Evolutionary conservation across 2,113 vertebrate genomes (phyloP), one percentile per base, ranked within the genome.

Genomic region (Erinaceus europaeus): DNA sequence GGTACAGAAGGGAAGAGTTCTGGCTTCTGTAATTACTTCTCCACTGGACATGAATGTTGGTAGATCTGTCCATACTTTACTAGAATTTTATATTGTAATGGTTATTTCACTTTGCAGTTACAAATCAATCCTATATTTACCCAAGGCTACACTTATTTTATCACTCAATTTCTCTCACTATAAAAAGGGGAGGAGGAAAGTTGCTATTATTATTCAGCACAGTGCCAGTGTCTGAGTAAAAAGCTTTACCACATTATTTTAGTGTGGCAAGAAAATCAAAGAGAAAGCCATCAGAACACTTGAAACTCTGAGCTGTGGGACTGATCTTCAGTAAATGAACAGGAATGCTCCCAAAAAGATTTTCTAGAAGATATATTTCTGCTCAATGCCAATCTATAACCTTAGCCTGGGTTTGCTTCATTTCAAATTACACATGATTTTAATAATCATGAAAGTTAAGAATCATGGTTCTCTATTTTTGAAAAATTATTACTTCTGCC

Each of bases 31-130:
- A n/a, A n/a, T n/a, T n/a, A n/a, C n/a, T n/a, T n/a, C n/a, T n/a
- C n/a, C n/a, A n/a, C n/a, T n/a, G n/a, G n/a, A n/a, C n/a, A n/a
- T n/a, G n/a, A n/a, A n/a, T n/a, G n/a, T n/a, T n/a, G n/a, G n/a
- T n/a, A n/a, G n/a, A n/a, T n/a, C n/a, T n/a, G n/a, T n/a, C n/a
- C n/a, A n/a, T 34, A 69, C 1, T 11, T 86, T 62, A 40, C 15
- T 82, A 25, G 20, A 7, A 32, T 85, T 81, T 82, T 71, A 75
- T 67, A 46, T 79, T 68, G 15, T 84, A 86, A 84, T 74, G n/a
- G n/a, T 84, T 9, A 61, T 1, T 76, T 75, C 80, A 71, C 38
- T 65, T 71, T 88, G 7, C 64, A 40, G 21, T 73, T 62, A 69
- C 2, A n/a, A 23, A 55, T 69, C 27, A 75, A 12, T 48, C 18